Base-by-base conservation (phyloP, 2,888 invertebrate genomes). In the Plebejus melissa region DNA sequence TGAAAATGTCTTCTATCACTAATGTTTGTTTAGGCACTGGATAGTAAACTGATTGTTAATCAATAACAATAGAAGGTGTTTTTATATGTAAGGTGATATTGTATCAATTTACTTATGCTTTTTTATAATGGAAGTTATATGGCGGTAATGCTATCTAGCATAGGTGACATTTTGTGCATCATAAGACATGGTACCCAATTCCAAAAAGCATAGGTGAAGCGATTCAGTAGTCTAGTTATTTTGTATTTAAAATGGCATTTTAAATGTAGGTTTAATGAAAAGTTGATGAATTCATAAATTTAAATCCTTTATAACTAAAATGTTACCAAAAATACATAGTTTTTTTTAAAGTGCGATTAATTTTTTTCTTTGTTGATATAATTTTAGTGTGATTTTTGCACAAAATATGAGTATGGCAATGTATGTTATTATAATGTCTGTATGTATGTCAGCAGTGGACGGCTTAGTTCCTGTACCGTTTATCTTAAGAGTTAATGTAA, bases 241-340 rank as follows among this genome's bases (percentile, higher is more conserved):
- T 72, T 72, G 72, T 72, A 72, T 72, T 72, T 72, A 72, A 72
- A 50, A 54, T 54, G 72, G 72, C 72, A 72, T 72, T 72, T 72
- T 72, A 72, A 54, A 50, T 32, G 16, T 72, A 72, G 72, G 2
- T 54, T 72, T 46, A 32, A 16, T 32, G 71, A 41, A 41, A n/a
- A 71, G 13, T 65, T 65, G 65, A 28, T 9, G n/a, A 65, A 36
- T 65, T 13, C 32, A 32, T 65, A 13, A 32, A 13, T 32, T 65
- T 36, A 32, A 46, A 60, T 65, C 13, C 32, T 11, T 65, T 65
- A 65, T 65, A 65, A 65, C 32, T 65, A 32, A 58, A 65, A 65
- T 46, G 70, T 70, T 70, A 70, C 70, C 70, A 70, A 32, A 65
- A 22, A 32, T 65, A 65, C 32, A 65, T 54, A 60, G 28, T 28